phyloP scores from a whole-genome alignment of 2,888 invertebrate genomes.

The Agelastica alni region DNA sequence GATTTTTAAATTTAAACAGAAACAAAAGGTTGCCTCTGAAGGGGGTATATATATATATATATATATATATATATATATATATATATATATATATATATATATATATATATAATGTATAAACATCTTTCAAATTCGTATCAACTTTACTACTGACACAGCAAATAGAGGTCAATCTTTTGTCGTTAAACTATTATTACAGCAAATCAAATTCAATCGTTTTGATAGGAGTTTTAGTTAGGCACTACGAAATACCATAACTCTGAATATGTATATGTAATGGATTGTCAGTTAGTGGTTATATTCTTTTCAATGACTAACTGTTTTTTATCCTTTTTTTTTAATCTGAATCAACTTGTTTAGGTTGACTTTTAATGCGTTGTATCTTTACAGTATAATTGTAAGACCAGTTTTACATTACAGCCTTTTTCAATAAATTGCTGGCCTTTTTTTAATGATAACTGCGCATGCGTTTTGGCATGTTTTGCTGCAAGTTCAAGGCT shows the following conservation, averaged over 20 bases:
- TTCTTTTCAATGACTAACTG: conserved; percentile 22
- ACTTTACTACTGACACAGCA: conserved; percentile 12
- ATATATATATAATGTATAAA: conserved; percentile 11
- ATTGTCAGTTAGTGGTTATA: conserved; percentile 25
- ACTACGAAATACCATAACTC: conserved; percentile 35
- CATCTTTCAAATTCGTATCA: conserved; percentile 8
- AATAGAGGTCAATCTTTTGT: conserved; percentile 25
- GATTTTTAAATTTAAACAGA: conserved; percentile 23
- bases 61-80: too few species aligned
- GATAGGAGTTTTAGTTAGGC: conserved; percentile 31
- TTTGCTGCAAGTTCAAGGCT: too few species aligned
- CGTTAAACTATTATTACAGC: conserved; percentile 9
- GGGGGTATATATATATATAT: not conserved
- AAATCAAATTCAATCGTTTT: conserved; percentile 27
- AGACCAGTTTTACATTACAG: too few species aligned
- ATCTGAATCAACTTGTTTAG: conserved; percentile 17
- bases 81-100: too few species aligned
- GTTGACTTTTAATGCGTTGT: conserved; percentile 21
- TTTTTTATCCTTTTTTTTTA: conserved; percentile 12
- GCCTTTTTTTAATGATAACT: too few species aligned
- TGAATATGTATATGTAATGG: conserved; percentile 32
- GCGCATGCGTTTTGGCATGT: too few species aligned
- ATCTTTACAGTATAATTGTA: conserved; percentile 8
- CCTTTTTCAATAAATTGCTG: too few species aligned
- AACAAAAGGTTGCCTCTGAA: conserved; percentile 25